Evolutionary conservation across 2,797 vertebrate species (phyloP).

Genomic region (Australoheros facetus): DNA sequence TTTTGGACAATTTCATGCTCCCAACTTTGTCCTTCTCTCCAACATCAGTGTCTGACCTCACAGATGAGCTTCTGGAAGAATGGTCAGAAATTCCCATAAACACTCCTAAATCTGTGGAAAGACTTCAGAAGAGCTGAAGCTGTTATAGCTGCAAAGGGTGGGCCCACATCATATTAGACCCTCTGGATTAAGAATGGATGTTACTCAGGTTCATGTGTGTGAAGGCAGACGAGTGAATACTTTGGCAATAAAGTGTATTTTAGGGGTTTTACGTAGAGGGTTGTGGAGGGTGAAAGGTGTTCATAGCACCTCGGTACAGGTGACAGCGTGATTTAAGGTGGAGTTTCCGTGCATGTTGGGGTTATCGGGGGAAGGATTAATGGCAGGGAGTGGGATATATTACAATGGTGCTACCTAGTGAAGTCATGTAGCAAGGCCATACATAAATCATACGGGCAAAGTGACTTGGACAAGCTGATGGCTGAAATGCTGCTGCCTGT

Average conservation of each 20-base stretch:
- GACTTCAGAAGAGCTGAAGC: too few relatives aligned
- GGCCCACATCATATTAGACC: too few relatives aligned
- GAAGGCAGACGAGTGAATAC: too few relatives aligned
- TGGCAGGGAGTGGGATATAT: slow-evolving; percentile 72
- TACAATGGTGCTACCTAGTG: slow-evolving; percentile 65
- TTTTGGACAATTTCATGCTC: too few relatives aligned
- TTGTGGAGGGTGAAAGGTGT: slow-evolving; percentile 11
- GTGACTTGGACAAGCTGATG: slow-evolving; percentile 80
- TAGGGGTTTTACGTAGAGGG: not conserved
- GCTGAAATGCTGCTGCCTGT: slow-evolving; percentile 75
- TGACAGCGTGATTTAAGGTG: slow-evolving; percentile 72
- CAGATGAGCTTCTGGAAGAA: too few relatives aligned
- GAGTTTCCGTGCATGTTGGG: slow-evolving; percentile 77
- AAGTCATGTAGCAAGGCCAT: slow-evolving; percentile 74
- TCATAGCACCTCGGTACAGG: slow-evolving; percentile 38
- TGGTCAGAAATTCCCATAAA: too few relatives aligned
- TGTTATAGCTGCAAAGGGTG: too few relatives aligned
- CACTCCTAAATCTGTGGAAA: too few relatives aligned
- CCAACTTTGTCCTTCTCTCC: too few relatives aligned
- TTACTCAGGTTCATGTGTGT: too few relatives aligned
- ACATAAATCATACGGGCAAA: slow-evolving; percentile 81
- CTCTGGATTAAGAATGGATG: too few relatives aligned
- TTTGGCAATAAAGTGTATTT: not conserved
- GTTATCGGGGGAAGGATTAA: slow-evolving; percentile 79
- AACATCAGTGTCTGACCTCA: too few relatives aligned